Base-by-base conservation (phyloP, 2,888 invertebrate species). In the Cepaea hortensis region DNA sequence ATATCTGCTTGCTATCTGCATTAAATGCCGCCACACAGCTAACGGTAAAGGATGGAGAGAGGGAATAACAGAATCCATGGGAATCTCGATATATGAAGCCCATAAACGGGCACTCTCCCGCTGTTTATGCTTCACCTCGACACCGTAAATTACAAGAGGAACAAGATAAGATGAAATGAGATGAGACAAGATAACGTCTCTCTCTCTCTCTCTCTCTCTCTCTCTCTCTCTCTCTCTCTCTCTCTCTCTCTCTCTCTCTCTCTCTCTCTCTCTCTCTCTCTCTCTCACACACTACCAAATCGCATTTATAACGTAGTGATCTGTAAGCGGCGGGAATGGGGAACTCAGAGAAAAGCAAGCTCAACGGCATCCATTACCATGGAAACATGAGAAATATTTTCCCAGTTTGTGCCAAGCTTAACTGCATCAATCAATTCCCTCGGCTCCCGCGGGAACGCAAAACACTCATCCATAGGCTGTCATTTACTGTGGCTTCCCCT, bases 191-290 rank as follows among this genome's bases (percentile, higher is more conserved):
- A 35, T 35, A 35, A 35, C 0, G 35, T 35, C 35, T 35, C 35
- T 35, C 35, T 35, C 35, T 35, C 35, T 35, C 35, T 35, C 35
- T 35, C 35, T 35, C 35, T 35, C 35, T 35, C 35, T 35, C 35
- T 35, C 35, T 35, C 35, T 35, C 35, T 35, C 35, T 35, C 35
- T 35, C 35, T 35, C 65, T 65, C 18, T 65, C 65, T 20, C n/a
- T n/a, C 7, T 20, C 15, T 70, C 70, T 23, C 23, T 73, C 73
- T 73, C 73, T 73, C 73, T 50, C 50, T 80, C 61, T 55, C 55
- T 80, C 80, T 55, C 50, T 80, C 80, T 80, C 80, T 80, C 80
- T 80, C 80, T 80, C 80, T 80, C 80, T 80, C 80, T 80, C 80
- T 80, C 61, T 62, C 80, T 61, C 61, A 11, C 61, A 7, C 61